phyloP scores from a whole-genome alignment of 2,888 invertebrate species.

The Dexiosoma caninum region DNA sequence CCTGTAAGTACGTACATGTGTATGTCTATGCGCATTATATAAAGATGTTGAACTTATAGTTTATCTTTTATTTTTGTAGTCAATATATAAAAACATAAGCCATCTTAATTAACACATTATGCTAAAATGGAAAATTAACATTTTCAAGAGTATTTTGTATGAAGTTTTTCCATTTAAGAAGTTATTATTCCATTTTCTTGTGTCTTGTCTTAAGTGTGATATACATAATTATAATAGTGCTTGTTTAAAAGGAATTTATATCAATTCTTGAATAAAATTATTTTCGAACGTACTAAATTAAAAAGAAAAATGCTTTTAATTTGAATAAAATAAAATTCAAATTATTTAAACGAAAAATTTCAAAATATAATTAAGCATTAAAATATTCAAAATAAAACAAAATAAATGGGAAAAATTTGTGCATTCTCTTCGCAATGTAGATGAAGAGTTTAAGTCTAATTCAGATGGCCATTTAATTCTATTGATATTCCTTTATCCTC shows the following conservation, averaged over 20 bases:
- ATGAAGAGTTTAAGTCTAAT: no score
- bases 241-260: neutral
- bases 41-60: constrained; percentile 17
- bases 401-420: no score
- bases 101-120: constrained; percentile 62
- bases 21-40: neutral
- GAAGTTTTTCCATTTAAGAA: constrained; percentile 31
- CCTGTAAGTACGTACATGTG: neutral
- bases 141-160: constrained; percentile 47
- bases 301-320: no score
- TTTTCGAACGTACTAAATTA: neutral
- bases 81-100: constrained; percentile 53
- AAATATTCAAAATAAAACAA: no score
- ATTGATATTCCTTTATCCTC: no score
- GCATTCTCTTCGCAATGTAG: no score
- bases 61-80: constrained; percentile 46
- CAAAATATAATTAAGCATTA: no score
- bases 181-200: neutral
- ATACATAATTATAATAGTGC: neutral
- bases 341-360: no score
- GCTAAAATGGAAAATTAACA: constrained; percentile 58
- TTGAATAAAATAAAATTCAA: no score
- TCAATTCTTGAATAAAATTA: neutral
- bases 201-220: neutral
- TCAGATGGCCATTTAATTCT: no score